Base-by-base conservation (phyloP, 2,797 vertebrate genomes). In the Enteromius argenteus region DNA sequence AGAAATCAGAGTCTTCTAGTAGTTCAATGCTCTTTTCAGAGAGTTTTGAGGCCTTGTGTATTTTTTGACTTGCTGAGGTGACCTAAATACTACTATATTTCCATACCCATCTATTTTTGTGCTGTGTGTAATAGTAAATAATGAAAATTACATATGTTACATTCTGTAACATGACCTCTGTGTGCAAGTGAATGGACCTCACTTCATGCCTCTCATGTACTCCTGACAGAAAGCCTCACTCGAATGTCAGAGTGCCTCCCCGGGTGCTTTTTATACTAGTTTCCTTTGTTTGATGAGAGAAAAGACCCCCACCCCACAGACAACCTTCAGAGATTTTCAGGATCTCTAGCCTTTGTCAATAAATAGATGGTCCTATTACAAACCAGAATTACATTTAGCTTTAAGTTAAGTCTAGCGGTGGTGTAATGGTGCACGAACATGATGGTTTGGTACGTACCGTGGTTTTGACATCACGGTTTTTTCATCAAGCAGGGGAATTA, bases 221-320 rank as follows among this genome's bases (percentile, higher is more conserved):
- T 66, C 30, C 32, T 81, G 67, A 81, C 67, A 60, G 68, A 78
- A 85, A 80, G 64, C 64, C 44, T 35, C 15, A 46, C 72, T 77
- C 3, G 4, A 78, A 72, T 69, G 69, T 81, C 79, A 56, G 72
- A 46, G 68, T 69, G n/a, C 14, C 42, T 84, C 17, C 42, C 46
- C 15, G n/a, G 49, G n/a, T 75, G 30, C 75, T 74, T 60, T 80
- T 58, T 76, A 23, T 10, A 39, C 74, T 71, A 10, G 17, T 84
- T 78, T 19, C 37, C 42, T 85, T 79, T 83, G 53, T 84, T n/a
- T 69, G 42, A 30, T 19, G 8, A 64, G n/a, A 75, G 67, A 76
- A 78, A 56, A 35, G 73, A 11, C 77, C 60, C 71, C 79, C 58
- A 81, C 60, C 27, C 19, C 67, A 76, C 1, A 19, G 42, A 51